Base-by-base conservation (phyloP, 2,113 vertebrate species). In the Ivindomyrus marchei region DNA sequence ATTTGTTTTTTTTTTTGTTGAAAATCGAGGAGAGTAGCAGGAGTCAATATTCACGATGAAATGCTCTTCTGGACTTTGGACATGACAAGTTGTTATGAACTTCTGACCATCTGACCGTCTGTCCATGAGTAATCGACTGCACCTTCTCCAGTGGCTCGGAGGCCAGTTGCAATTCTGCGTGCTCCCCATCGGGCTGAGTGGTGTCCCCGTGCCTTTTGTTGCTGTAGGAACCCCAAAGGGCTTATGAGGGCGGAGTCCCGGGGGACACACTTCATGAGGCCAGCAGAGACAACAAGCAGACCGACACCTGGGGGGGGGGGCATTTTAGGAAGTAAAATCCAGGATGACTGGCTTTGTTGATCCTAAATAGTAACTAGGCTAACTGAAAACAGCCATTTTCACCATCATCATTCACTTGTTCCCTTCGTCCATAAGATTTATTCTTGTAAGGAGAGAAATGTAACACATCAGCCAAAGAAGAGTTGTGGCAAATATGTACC, bases 61-160 rank as follows among this genome's bases (percentile, higher is more conserved):
- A 91, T 89, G 89, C 92, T 94, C 74, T 91, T 93, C 88, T 85
- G 91, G 88, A 86, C 46, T 13, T 62, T 92, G 53, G 90, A 93
- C 88, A 27, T 91, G 52, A 58, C 92, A 85, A 92, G 89, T 47
- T 88, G 89, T 45, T 88, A 45, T 56, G 87, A 88, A 56, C 80
- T 83, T 42, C 62, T 70, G 62, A 70, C 62, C 58, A 52, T 90
- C 90, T 66, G 89, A 83, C 88, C 89, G 80, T 90, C 89, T 90
- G 91, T 90, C 80, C 86, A 42, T 88, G 87, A 93, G 87, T 83
- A 74, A 80, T 88, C 89, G 47, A 88, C 58, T 85, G 83, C 87
- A 46, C 15, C 70, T 89, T 88, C 91, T 91, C 89, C 77, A 85
- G 31, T n/a, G 77, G 50, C 53, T 27, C 36, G 10, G 80, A 62